Evolutionary conservation across 2,797 vertebrate species (phyloP).

Genomic region (Xenentodon cancila): DNA sequence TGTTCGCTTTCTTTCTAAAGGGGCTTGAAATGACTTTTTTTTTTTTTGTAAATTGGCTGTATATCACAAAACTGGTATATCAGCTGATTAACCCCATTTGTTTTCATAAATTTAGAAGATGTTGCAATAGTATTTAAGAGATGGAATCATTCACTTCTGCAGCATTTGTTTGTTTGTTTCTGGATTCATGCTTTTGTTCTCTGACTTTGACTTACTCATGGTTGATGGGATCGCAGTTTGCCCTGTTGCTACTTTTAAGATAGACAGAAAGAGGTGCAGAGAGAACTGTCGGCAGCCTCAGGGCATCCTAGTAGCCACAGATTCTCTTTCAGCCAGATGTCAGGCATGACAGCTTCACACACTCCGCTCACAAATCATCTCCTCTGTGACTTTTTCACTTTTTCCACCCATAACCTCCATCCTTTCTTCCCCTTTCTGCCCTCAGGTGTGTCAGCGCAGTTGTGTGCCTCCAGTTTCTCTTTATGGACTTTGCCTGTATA

Average conservation of each 20-base stretch:
- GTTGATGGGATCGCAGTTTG: conserved; percentile 30
- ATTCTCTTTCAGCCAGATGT: conserved; percentile 83
- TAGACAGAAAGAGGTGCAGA: conserved; percentile 35
- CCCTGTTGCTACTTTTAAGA: conserved; percentile 26
- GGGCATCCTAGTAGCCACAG: conserved; percentile 65
- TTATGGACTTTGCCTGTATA: conserved; percentile 17
- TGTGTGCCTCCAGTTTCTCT: conserved; percentile 42
- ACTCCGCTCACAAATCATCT: conserved; percentile 49
- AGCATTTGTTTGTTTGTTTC: background rate
- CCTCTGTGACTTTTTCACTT: conserved; percentile 19
- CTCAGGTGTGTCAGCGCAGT: conserved; percentile 52
- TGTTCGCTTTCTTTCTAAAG: too few species aligned
- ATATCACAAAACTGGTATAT: too few species aligned
- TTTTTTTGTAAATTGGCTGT: too few species aligned
- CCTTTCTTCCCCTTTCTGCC: conserved; percentile 39
- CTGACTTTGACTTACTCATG: conserved; percentile 16
- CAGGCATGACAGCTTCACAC: conserved; percentile 55
- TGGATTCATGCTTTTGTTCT: too few species aligned
- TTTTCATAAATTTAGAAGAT: conserved; percentile 1
- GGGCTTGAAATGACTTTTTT: too few species aligned
- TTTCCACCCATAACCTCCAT: conserved; percentile 42
- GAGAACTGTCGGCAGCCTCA: conserved; percentile 62
- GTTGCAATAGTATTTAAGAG: background rate
- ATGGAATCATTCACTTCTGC: background rate
- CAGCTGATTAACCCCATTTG: background rate